These are phyloP conservation scores for Trachelus iudaicus DNA, from an alignment of 2,888 invertebrate genomes.

Conservation along the genomic window DNA sequence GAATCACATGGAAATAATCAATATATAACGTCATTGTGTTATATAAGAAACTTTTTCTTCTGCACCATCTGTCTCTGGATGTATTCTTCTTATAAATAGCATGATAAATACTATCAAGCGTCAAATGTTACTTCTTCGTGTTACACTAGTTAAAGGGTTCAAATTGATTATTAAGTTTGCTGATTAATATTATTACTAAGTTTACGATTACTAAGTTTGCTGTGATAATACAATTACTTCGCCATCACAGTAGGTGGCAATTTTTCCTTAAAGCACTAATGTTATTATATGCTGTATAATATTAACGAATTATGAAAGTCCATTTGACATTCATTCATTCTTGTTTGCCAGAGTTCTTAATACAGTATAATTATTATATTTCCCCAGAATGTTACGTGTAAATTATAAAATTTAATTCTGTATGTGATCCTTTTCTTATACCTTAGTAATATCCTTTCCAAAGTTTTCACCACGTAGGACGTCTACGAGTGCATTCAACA, in stretches of 20 bases:
- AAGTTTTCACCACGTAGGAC: no score
- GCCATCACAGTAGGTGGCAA: background rate
- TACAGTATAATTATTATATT: no score
- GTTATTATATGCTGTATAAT: background rate
- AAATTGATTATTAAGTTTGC: background rate
- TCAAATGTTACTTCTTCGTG: background rate
- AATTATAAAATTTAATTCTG: no score
- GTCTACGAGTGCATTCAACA: no score
- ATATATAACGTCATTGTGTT: background rate
- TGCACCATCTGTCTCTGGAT: no score
- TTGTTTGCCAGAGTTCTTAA: no score
- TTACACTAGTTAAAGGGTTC: background rate
- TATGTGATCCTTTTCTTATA: conserved; percentile 49
- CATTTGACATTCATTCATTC: no score
- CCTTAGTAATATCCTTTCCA: conserved; percentile 71
- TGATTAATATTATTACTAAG: no score
- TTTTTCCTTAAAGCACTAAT: background rate
- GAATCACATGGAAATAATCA: background rate
- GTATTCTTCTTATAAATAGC: no score
- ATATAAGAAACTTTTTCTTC: background rate
- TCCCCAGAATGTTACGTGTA: no score
- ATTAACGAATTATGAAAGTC: background rate
- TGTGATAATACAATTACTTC: background rate
- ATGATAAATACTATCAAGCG: no score
- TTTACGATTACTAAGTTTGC: background rate